Evolutionary conservation across 2,113 vertebrate genomes (phyloP).

Genomic region (Symphodus melops): DNA sequence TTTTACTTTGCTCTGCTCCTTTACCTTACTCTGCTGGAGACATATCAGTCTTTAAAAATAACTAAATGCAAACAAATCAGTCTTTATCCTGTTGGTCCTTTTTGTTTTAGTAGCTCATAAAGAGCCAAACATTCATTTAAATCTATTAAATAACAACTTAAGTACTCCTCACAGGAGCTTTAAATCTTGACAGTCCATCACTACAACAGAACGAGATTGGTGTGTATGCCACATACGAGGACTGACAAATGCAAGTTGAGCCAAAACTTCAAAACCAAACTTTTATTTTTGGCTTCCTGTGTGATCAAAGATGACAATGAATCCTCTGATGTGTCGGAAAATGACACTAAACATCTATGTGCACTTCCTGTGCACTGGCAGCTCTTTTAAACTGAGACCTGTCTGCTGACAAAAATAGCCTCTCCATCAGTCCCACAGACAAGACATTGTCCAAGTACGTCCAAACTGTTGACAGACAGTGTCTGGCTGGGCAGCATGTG

Average conservation of each 20-base stretch:
- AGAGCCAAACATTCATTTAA: no score
- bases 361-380: not conserved
- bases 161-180: no score
- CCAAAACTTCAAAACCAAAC: not conserved
- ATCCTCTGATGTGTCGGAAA: constrained; percentile 3
- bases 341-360: constrained; percentile 5
- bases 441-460: constrained; percentile 93
- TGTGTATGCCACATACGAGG: not conserved
- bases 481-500: constrained; percentile 93
- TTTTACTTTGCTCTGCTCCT: no score
- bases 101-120: no score
- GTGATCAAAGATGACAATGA: not conserved
- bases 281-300: not conserved
- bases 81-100: no score
- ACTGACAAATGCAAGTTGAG: not conserved
- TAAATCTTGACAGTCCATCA: constrained; percentile 5
- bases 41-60: no score
- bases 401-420: constrained; percentile 93
- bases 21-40: no score
- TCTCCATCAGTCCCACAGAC: constrained; percentile 96
- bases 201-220: not conserved
- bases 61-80: no score
- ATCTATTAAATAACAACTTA: no score
- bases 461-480: constrained; percentile 94
- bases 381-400: constrained; percentile 78